Percentiles rank a stretch among this genome's conserved stretches.
Evolutionary conservation across 2,888 invertebrate species (phyloP).

Genomic region (Dryomyza anilis): DNA sequence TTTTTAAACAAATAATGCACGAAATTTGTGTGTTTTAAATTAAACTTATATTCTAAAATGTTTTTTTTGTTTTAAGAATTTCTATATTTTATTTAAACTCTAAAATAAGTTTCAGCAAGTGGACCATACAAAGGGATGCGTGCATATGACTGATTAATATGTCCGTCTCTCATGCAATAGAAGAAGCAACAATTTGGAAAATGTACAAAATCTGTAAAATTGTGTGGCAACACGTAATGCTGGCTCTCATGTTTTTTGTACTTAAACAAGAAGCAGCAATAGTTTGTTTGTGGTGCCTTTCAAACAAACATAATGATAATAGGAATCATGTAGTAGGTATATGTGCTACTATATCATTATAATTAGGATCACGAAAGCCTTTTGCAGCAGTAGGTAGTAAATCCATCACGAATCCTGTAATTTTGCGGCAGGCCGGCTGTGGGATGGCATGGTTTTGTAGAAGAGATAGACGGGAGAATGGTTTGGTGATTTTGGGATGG

Average conservation of each 20-base stretch:
- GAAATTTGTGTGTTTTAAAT: no score
- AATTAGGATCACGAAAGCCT: constrained; percentile 26
- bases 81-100: no score
- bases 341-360: constrained; percentile 24
- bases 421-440: constrained; percentile 7
- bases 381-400: not conserved
- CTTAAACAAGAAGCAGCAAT: not conserved
- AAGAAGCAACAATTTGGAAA: constrained; percentile 11
- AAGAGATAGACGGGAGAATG: not conserved
- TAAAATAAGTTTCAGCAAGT: no score
- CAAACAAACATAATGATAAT: not conserved
- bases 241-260: constrained; percentile 2
- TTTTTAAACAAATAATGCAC: no score
- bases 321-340: not conserved
- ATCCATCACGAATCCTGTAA: constrained; percentile 22
- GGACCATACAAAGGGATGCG: not conserved
- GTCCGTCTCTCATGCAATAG: no score
- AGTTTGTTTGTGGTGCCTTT: not conserved
- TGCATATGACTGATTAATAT: no score
- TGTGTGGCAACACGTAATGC: not conserved
- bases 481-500: no score
- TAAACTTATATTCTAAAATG: no score
- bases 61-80: no score
- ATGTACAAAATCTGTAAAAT: not conserved
- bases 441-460: not conserved